These are phyloP conservation scores for Apoda limacodes DNA, from an alignment of 2,888 invertebrate species.

Conservation along the genomic window DNA sequence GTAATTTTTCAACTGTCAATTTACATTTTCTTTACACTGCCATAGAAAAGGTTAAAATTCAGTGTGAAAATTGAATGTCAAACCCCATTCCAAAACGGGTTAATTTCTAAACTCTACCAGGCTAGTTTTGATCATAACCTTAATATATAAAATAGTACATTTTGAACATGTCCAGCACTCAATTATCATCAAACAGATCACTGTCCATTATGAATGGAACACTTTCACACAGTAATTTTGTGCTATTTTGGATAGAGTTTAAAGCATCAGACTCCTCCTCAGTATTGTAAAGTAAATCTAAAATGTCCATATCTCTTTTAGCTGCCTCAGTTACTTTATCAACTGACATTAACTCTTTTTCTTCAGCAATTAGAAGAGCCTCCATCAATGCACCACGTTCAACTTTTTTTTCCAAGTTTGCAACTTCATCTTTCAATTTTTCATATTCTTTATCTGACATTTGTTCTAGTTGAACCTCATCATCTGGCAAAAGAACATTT, in stretches of 20 bases:
- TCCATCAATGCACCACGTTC: conserved; percentile 54
- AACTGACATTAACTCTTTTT: conserved; percentile 42
- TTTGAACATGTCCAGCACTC: too few relatives aligned
- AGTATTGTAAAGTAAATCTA: conserved; percentile 40
- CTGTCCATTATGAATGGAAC: conserved; percentile 33
- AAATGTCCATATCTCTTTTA: conserved; percentile 48
- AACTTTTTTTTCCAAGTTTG: conserved; percentile 36
- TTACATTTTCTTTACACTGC: too few relatives aligned
- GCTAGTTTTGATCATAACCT: background rate
- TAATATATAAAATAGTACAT: too few relatives aligned
- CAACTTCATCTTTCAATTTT: conserved; percentile 45
- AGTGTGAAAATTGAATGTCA: too few relatives aligned
- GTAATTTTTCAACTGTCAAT: too few relatives aligned
- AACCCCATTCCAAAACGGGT: too few relatives aligned
- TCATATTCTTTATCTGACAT: conserved; percentile 43
- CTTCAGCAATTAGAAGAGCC: conserved; percentile 44
- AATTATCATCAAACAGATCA: too few relatives aligned
- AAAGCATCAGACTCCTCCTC: conserved; percentile 28
- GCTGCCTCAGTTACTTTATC: conserved; percentile 50
- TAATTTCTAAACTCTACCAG: too few relatives aligned
- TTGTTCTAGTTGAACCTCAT: conserved; percentile 47
- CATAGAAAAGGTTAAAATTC: too few relatives aligned
- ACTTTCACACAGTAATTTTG: conserved; percentile 42
- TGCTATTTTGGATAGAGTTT: conserved; percentile 34
- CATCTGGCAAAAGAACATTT: conserved; percentile 50